Evolutionary conservation across 2,797 vertebrate species (phyloP).

Genomic region (Oreortyx pictus): DNA sequence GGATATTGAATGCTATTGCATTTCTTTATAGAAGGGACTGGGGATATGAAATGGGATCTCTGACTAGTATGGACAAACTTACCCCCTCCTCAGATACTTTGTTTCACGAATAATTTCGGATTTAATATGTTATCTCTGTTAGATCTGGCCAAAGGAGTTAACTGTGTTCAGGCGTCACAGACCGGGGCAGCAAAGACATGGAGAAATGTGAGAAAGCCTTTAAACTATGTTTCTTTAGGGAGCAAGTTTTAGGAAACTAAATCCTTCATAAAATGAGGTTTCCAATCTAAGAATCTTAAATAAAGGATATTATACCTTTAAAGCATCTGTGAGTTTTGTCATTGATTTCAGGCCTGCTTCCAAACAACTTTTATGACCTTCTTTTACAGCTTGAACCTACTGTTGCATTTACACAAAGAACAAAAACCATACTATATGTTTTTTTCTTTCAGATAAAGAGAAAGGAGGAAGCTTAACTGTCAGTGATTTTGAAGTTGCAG

Average conservation of each 20-base stretch:
- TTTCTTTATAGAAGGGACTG: neutral
- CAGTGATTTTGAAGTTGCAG: slow-evolving; percentile 83
- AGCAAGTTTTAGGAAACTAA: neutral
- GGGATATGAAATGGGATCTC: neutral
- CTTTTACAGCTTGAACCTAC: neutral
- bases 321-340: neutral
- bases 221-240: neutral
- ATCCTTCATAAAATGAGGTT: neutral
- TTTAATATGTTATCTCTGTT: neutral
- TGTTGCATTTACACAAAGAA: neutral
- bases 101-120: neutral
- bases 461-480: slow-evolving; percentile 84
- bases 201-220: neutral
- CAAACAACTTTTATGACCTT: neutral
- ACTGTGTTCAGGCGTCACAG: neutral
- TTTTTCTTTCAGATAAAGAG: slow-evolving; percentile 79
- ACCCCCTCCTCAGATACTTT: neutral
- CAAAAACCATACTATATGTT: accelerated
- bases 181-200: neutral
- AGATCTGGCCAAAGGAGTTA: neutral
- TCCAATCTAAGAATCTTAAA: neutral
- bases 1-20: neutral
- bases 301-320: neutral
- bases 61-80: neutral
- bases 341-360: neutral